Evolutionary conservation across 2,113 vertebrate genomes (phyloP).

Genomic region (Corydoras sp.): DNA sequence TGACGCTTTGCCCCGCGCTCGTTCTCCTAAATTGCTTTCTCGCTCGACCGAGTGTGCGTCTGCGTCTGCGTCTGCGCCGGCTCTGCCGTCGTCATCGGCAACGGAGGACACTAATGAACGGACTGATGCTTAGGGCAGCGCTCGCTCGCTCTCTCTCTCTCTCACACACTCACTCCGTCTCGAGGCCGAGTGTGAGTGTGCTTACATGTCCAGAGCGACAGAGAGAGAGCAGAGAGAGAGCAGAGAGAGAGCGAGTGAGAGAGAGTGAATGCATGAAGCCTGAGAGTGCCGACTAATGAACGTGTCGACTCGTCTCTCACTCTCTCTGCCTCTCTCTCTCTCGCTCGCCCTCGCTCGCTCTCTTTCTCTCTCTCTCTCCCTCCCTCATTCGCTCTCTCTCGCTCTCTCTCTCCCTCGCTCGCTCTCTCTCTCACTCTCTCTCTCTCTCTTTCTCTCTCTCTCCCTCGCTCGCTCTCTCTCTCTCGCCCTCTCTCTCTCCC

Average conservation of each 20-base stretch:
- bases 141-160: constrained; percentile 1
- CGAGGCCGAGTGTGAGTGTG: constrained; percentile 20
- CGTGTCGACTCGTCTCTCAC: constrained; percentile 52
- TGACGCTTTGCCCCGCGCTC: constrained; percentile 32
- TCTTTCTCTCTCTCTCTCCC: too few relatives aligned
- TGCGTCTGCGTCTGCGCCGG: not conserved
- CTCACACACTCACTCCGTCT: not conserved
- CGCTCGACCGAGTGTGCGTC: constrained; percentile 26
- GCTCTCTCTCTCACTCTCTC: too few relatives aligned
- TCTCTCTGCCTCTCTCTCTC: not conserved
- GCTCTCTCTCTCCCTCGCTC: not conserved
- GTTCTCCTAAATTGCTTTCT: constrained; percentile 42
- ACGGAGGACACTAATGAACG: constrained; percentile 49
- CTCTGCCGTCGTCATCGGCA: constrained; percentile 37
- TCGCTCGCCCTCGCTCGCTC: too few relatives aligned
- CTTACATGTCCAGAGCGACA: not conserved
- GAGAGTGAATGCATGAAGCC: constrained; percentile 1
- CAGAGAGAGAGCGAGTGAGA: constrained; percentile 2
- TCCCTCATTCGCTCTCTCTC: not conserved
- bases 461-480: not conserved
- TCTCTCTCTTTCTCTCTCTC: not conserved
- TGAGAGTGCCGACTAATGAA: constrained; percentile 41
- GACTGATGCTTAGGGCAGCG: constrained; percentile 37
- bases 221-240: too few relatives aligned
- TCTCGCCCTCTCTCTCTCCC: not conserved